These are phyloP conservation scores for Aromia moschata DNA, from an alignment of 2,888 invertebrate genomes.

Conservation along the genomic window DNA sequence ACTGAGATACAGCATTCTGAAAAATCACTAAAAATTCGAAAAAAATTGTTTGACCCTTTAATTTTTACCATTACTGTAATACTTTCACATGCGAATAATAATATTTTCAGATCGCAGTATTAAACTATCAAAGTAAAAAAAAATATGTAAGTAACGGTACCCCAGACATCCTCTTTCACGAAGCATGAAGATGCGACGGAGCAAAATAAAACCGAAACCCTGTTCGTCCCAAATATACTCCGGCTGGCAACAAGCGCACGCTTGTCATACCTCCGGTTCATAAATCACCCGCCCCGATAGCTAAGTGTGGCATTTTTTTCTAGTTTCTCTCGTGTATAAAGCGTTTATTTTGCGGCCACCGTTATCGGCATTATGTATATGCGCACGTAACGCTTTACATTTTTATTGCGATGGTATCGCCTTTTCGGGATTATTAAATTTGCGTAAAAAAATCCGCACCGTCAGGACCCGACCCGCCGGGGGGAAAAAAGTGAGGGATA, in stretches of 20 bases:
- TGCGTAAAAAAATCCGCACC: not conserved
- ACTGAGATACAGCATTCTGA: too few relatives aligned
- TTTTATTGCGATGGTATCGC: not conserved
- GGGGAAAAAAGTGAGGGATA: not conserved
- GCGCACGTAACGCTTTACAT: slow-evolving; percentile 3
- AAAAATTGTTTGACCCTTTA: too few relatives aligned
- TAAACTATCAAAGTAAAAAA: too few relatives aligned
- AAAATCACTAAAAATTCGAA: too few relatives aligned
- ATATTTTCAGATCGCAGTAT: too few relatives aligned
- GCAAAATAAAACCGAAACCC: not conserved
- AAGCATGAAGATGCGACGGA: too few relatives aligned
- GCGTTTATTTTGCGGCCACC: not conserved
- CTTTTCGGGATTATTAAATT: slow-evolving; percentile 1
- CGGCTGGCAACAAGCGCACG: not conserved
- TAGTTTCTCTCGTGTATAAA: not conserved
- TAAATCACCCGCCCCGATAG: not conserved
- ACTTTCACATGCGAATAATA: too few relatives aligned
- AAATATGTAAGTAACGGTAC: too few relatives aligned
- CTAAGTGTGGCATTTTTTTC: not conserved
- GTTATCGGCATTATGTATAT: slow-evolving; percentile 1
- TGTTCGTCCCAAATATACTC: not conserved
- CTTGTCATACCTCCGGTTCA: not conserved
- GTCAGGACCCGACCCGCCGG: not conserved
- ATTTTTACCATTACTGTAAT: too few relatives aligned
- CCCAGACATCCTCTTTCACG: too few relatives aligned